Conservation (phyloP, 1,140 invertebrate genomes). For the Philotrypesis tridentata region DNA sequence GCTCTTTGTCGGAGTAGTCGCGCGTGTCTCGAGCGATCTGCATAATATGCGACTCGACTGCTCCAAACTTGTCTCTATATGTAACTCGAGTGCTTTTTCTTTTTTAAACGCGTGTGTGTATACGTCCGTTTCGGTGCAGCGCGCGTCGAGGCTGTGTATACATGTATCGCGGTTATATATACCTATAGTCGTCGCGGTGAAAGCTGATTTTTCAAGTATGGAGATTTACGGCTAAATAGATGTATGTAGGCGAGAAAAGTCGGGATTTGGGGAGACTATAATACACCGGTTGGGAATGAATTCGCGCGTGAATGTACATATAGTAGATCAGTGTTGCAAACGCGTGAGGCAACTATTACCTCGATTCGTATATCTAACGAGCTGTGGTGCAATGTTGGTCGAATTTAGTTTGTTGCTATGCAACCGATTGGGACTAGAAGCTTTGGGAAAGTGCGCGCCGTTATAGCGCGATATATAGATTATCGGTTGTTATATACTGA, state of each 20-base stretch:
- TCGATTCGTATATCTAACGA: neutral
- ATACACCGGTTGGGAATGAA: neutral
- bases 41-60: no score
- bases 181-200: neutral
- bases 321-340: neutral
- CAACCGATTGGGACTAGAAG: neutral
- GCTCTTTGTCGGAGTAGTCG: slow-evolving; percentile 44
- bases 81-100: no score
- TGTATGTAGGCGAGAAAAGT: neutral
- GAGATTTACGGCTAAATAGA: neutral
- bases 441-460: no score
- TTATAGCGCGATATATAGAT: no score
- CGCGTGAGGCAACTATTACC: neutral
- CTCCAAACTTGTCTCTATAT: no score
- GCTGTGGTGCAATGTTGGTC: neutral
- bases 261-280: neutral
- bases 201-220: neutral
- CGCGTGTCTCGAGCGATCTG: no score
- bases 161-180: neutral
- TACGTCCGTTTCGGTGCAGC: neutral
- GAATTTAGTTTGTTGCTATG: no score
- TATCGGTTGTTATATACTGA: no score
- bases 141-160: neutral
- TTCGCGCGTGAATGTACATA: no score
- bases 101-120: no score